Evolutionary conservation across 2,113 vertebrate species (phyloP), one percentile per base, ranked within the genome.

Genomic region (Crocuta crocuta): DNA sequence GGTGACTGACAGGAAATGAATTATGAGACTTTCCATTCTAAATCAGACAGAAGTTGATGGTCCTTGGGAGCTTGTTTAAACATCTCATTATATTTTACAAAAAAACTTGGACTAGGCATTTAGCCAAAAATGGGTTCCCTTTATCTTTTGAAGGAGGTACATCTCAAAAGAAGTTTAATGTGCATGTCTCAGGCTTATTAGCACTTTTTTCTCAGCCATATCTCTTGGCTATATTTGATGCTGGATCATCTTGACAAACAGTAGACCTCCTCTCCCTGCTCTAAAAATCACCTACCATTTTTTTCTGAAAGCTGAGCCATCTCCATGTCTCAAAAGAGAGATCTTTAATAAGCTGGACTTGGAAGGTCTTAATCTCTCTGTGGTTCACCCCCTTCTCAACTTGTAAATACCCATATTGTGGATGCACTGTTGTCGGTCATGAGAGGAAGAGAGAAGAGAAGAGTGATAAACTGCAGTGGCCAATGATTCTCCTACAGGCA

Each of bases 101-200:
- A 95, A 95, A 83, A 31, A 83, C 68, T 43, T 55, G 16, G 33
- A 3, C 87, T 95, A n/a, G 79, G 79, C 68, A n/a, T 89, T 79
- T 78, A n/a, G 83, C 31, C 94, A 96, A 89, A 96, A 61, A 68
- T 26, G 0, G 39, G 55, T 93, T 74, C 35, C 43, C 35, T 91
- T 97, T 80, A 48, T 76, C 82, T 93, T 53, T 65, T 28, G 21
- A 93, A n/a, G 31, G 78, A 81, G 8, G 17, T 48, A 50, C 10
- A 48, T 87, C 7, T 82, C 55, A 74, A 35, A 73, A 70, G 63
- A 87, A 97, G 95, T 31, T 48, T 83, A 68, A 50, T 80, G 73
- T 76, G 48, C 28, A 53, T 82, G 26, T 33, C 83, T 87, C 39
- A 84, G 55, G 48, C 33, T 39, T 66, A 89, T 82, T 53, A 85